These are phyloP conservation scores for Trachythela sp. DNA, from an alignment of 64 coral and sea anemone genomes.

Conservation along the genomic window DNA sequence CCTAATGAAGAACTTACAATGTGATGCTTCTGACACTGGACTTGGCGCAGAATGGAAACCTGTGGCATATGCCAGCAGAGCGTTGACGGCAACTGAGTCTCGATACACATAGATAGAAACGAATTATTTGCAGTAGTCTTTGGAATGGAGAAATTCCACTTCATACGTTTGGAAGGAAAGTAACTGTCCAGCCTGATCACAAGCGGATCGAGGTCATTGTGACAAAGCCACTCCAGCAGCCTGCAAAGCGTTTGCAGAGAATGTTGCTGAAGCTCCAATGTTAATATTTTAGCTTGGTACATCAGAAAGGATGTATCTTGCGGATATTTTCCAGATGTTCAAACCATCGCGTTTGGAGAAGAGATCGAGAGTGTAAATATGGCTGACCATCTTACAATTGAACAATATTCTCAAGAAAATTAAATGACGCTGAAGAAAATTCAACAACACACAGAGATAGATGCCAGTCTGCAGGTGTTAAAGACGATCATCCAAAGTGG, in stretches of 20 bases:
- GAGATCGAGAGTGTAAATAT: neutral
- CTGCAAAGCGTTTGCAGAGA: conserved; percentile 22
- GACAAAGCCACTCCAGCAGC: neutral
- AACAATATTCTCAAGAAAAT: neutral
- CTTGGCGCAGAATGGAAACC: conserved; percentile 20
- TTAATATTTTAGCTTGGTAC: conserved; percentile 7
- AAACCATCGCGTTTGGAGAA: neutral
- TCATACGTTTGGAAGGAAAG: too few species aligned
- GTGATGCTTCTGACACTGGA: conserved; percentile 2
- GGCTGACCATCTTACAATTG: neutral
- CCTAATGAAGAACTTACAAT: conserved; percentile 26
- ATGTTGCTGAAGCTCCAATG: conserved; percentile 30
- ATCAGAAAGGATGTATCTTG: conserved; percentile 34
- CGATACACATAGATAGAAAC: too few species aligned
- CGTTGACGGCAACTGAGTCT: conserved; percentile 20
- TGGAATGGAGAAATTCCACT: too few species aligned
- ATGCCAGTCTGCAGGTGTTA: neutral
- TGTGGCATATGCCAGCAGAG: conserved; percentile 14
- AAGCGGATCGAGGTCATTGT: conserved; percentile 17
- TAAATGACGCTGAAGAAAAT: neutral
- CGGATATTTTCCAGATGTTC: conserved; percentile 10
- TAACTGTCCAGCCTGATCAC: conserved; percentile 28
- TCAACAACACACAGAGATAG: too few species aligned
- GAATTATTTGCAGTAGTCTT: too few species aligned
- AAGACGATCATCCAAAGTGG: neutral